Percentiles rank a stretch among this genome's conserved stretches.
These are phyloP conservation scores for Malacosoma neustria DNA, from an alignment of 2,888 invertebrate species.

Conservation along the genomic window DNA sequence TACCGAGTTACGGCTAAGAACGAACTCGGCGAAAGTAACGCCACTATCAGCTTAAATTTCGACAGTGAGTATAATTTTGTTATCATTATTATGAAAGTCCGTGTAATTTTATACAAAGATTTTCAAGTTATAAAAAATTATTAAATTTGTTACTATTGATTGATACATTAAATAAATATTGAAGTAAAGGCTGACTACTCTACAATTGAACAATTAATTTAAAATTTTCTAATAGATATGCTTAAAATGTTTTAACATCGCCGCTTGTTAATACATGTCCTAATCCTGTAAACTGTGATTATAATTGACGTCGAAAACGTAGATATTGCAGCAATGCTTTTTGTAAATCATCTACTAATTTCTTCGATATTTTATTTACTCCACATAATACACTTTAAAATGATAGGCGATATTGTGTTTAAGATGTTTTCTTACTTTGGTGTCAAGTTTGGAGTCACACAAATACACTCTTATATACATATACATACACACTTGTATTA, in stretches of 20 bases:
- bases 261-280: constrained; percentile 46
- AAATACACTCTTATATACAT: constrained; percentile 10
- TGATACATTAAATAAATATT: too few relatives aligned
- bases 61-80: constrained; percentile 87
- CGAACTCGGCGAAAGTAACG: constrained; percentile 97
- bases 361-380: constrained; percentile 41
- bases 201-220: too few relatives aligned
- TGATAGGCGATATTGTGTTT: constrained; percentile 31
- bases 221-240: too few relatives aligned
- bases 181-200: too few relatives aligned
- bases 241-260: constrained; percentile 36
- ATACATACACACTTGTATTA: constrained; percentile 14
- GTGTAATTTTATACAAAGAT: too few relatives aligned
- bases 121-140: too few relatives aligned
- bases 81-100: too few relatives aligned
- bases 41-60: constrained; percentile 97
- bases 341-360: constrained; percentile 62
- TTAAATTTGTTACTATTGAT: too few relatives aligned
- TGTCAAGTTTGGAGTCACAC: constrained; percentile 11
- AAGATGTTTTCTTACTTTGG: constrained; percentile 64
- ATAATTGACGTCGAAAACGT: constrained; percentile 39
- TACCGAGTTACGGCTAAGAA: constrained; percentile 98
- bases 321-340: constrained; percentile 61
- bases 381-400: constrained; percentile 49
- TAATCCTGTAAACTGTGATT: constrained; percentile 44